Conservation (phyloP, 2,888 invertebrate genomes). For the Eugnorisma glareosa region DNA sequence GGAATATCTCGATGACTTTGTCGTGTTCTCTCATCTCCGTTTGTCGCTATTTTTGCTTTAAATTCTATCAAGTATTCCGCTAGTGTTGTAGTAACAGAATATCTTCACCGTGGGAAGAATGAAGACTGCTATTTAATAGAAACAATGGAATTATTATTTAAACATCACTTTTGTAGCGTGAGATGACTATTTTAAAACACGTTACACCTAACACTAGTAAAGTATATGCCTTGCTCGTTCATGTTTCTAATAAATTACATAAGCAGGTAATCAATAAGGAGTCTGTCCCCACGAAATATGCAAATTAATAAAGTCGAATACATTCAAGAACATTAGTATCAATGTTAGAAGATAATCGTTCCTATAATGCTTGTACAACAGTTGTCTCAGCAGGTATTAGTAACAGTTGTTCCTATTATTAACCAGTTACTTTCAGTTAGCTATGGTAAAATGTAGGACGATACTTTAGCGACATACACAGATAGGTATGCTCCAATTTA, state of each 20-base stretch:
- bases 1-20: constrained; percentile 38
- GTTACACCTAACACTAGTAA: not conserved
- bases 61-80: constrained; percentile 27
- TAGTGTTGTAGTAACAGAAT: constrained; percentile 21
- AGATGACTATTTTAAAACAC: not conserved
- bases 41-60: constrained; percentile 44
- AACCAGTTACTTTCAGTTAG: not conserved
- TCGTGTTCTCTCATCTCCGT: constrained; percentile 48
- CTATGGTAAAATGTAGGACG: not conserved
- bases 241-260: too few species aligned
- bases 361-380: not conserved
- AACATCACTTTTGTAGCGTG: not conserved
- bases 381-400: not conserved
- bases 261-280: not conserved
- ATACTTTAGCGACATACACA: not conserved
- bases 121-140: not conserved
- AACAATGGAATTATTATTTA: constrained; percentile 10
- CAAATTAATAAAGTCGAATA: not conserved
- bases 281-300: not conserved
- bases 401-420: not conserved
- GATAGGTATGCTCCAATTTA: not conserved
- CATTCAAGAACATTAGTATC: not conserved
- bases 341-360: not conserved
- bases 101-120: constrained; percentile 38
- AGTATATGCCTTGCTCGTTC: not conserved